Conservation (phyloP, 2,888 invertebrate genomes). For the Vanessa cardui region DNA sequence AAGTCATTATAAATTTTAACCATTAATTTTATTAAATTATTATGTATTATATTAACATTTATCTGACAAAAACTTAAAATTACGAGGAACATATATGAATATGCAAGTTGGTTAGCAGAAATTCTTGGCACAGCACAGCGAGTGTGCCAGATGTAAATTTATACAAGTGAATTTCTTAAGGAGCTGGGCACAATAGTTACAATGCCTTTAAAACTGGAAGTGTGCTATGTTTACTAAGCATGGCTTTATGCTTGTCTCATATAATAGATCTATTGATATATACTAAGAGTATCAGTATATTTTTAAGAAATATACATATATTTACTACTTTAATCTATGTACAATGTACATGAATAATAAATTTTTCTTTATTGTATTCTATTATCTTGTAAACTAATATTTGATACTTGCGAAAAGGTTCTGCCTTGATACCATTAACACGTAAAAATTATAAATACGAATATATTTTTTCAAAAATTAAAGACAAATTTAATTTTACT, state of each 20-base stretch:
- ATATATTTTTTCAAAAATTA: too few species aligned
- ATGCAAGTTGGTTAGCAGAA: conserved; percentile 32
- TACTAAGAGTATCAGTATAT: background rate
- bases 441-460: too few species aligned
- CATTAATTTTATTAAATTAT: too few species aligned
- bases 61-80: conserved; percentile 7
- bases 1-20: too few species aligned
- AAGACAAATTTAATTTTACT: too few species aligned
- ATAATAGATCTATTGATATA: background rate
- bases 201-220: conserved; percentile 26
- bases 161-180: conserved; percentile 31
- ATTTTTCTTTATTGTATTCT: too few species aligned
- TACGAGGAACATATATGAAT: conserved; percentile 24
- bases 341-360: too few species aligned
- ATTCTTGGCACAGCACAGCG: conserved; percentile 33
- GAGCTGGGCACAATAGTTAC: conserved; percentile 28
- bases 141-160: conserved; percentile 36
- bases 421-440: too few species aligned
- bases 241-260: background rate
- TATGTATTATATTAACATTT: background rate
- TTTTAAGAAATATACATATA: too few species aligned
- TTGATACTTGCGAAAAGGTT: too few species aligned
- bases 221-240: conserved; percentile 6
- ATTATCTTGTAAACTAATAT: too few species aligned
- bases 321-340: too few species aligned